Evolutionary conservation across 2,888 invertebrate species (phyloP).

Genomic region (Pegoplata infirma): DNA sequence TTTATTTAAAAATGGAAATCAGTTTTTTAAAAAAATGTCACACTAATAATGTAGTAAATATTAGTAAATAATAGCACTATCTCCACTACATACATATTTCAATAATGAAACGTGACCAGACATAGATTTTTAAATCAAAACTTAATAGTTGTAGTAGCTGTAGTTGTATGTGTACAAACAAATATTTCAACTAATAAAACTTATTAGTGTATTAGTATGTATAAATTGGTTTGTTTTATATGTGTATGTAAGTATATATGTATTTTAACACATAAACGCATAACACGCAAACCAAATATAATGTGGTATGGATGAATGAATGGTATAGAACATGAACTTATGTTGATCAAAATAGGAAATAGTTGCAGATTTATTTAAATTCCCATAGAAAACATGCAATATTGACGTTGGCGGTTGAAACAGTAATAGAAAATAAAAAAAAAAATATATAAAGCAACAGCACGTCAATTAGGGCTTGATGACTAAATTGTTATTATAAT

Average conservation of each 20-base stretch:
- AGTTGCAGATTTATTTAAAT: background rate
- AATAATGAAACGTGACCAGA: conserved; percentile 31
- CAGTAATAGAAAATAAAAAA: too few species aligned
- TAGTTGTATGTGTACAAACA: too few species aligned
- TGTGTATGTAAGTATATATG: background rate
- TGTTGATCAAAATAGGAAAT: background rate
- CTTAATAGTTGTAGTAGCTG: too few species aligned
- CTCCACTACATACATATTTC: conserved; percentile 2
- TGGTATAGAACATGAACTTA: background rate
- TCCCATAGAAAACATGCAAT: conserved; percentile 12
- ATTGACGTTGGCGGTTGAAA: background rate
- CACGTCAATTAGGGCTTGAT: conserved; percentile 56
- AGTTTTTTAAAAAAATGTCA: too few species aligned
- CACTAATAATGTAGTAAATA: too few species aligned
- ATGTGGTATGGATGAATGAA: background rate
- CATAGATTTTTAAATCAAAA: conserved; percentile 31
- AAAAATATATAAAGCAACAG: conserved; percentile 12
- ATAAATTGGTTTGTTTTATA: background rate
- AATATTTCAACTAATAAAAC: conserved; percentile 39
- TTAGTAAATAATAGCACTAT: conserved; percentile 36
- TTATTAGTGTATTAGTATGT: conserved; percentile 16
- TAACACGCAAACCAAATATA: background rate
- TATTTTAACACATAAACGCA: background rate
- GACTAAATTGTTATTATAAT: conserved; percentile 47
- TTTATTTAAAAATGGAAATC: too few species aligned